These are phyloP conservation scores for Apamea sordens DNA, from an alignment of 2,888 invertebrate genomes.

Conservation along the genomic window DNA sequence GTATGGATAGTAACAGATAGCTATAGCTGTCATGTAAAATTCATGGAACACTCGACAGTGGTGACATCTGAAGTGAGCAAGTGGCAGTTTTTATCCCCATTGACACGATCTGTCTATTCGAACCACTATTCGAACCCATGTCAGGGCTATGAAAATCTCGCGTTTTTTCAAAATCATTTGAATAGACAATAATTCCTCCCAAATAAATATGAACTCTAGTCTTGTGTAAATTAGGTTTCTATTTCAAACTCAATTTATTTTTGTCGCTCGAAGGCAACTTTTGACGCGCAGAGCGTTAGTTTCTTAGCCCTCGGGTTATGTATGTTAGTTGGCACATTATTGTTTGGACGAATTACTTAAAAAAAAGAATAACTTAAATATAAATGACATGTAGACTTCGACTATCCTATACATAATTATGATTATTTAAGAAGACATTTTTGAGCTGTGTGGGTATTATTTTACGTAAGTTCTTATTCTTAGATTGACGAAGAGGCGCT, in stretches of 20 bases:
- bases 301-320: neutral
- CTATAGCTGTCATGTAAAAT: neutral
- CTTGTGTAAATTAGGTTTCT: slow-evolving; percentile 3
- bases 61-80: slow-evolving; percentile 7
- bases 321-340: slow-evolving; percentile 20
- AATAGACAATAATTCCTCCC: neutral
- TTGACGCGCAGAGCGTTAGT: neutral
- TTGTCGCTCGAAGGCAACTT: neutral
- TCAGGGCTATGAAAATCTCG: neutral
- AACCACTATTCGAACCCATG: neutral
- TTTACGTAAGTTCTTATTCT: neutral
- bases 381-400: neutral
- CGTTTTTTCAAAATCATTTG: neutral
- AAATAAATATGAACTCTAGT: neutral
- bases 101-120: neutral
- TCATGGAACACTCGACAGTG: slow-evolving; percentile 1
- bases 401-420: neutral
- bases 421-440: slow-evolving; percentile 7
- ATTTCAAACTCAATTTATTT: neutral
- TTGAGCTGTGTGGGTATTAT: slow-evolving; percentile 2
- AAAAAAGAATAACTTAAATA: neutral
- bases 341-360: rapidly evolving
- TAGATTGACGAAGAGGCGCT: neutral
- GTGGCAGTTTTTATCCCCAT: neutral
- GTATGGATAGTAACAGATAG: too few relatives aligned